A percentile compares a stretch with the other conserved stretches of the same genome.
Evolutionary conservation across 2,888 invertebrate species (phyloP).

Genomic region (Eutolmus rufibarbis): DNA sequence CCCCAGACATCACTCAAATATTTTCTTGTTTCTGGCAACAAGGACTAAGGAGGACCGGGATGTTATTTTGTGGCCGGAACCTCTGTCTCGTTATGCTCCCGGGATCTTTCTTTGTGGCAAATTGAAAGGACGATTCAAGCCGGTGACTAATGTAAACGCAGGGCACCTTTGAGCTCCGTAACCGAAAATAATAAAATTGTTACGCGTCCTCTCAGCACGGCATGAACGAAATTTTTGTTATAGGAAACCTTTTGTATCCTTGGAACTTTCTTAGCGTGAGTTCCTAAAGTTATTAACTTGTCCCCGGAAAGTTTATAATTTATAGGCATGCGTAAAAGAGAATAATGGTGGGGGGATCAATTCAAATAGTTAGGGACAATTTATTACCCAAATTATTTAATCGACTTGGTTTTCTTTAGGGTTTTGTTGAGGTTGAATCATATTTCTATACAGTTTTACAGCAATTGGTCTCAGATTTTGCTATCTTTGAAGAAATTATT

Average conservation of each 20-base stretch:
- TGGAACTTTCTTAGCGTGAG: background rate
- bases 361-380: background rate
- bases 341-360: background rate
- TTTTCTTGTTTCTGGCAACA: background rate
- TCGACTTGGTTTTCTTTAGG: background rate
- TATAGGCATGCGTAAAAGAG: background rate
- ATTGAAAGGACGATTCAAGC: background rate
- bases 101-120: background rate
- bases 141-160: background rate
- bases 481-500: no score
- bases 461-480: background rate
- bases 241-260: background rate
- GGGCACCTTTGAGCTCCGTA: background rate
- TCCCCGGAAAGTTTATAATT: background rate
- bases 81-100: background rate
- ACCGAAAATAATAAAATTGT: background rate
- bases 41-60: background rate
- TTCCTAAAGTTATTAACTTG: background rate
- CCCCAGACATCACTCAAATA: background rate
- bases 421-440: background rate
- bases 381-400: background rate
- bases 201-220: background rate
- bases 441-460: background rate
- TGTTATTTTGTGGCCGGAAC: background rate
- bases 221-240: background rate